Evolutionary conservation across 2,113 vertebrate genomes (phyloP), one percentile per base, ranked within the genome.

Genomic region (Balaenoptera acutorostrata): DNA sequence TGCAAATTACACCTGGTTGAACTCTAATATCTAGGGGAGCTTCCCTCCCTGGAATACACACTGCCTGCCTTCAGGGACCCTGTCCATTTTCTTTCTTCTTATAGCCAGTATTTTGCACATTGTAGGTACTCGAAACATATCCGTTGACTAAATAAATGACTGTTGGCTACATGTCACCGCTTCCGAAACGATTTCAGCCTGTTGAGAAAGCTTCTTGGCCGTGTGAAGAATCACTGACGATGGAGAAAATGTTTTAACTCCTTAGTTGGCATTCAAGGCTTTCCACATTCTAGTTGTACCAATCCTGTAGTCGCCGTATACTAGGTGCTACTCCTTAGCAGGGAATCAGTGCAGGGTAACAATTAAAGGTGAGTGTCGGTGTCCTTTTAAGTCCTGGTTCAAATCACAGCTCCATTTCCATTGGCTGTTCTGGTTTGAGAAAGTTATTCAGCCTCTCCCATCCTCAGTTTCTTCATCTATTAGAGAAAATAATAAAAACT

Each of bases 291-390:
- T 25, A 6, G 23, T 3, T 20, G 17, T 52, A 3, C 36, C 59
- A 25, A 0, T 7, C 21, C 29, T 11, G 8, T 0, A n/a, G 31
- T 11, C 4, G 1, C 31, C 5, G 2, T 6, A 0, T 2, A 5
- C 23, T 21, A 0, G 10, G 12, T 0, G 46, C 74, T 55, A 0
- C 13, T n/a, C 61, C 52, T 52, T 52, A 17, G 52, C 44, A 1
- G 3, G 39, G 64, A 59, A 69, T 36, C 1, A 10, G 14, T 1
- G 1, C 18, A 49, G 31, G 11, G 8, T 6, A 46, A 27, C 41
- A 33, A 41, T 11, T 13, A 41, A 52, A 20, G 25, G 11, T 12
- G 23, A 3, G 14, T 6, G 46, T 0, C 20, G 27, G 4, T 9
- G 21, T 17, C 14, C 64, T 29, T 3, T 14, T 4, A 8, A 39